phyloP scores from a whole-genome alignment of 2,113 vertebrate genomes.

The Otis tarda region DNA sequence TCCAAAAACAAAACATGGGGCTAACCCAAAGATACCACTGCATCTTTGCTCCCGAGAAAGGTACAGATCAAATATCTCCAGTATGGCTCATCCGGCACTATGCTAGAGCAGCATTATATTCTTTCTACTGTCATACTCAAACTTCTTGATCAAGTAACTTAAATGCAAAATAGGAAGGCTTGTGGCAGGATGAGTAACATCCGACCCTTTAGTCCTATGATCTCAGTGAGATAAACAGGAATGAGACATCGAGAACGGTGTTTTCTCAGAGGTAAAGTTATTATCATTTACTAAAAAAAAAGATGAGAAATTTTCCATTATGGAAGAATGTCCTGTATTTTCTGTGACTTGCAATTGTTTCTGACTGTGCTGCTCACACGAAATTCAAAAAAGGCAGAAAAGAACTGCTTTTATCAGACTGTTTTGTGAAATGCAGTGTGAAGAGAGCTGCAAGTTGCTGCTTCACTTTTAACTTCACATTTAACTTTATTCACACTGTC shows the following conservation, averaged over 20 bases:
- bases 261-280: background rate
- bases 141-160: background rate
- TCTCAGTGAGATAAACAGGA: background rate
- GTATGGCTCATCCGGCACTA: background rate
- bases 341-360: background rate
- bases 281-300: background rate
- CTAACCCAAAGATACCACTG: background rate
- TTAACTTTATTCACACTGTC: background rate
- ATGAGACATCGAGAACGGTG: background rate
- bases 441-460: background rate
- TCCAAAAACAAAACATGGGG: background rate
- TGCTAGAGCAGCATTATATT: background rate
- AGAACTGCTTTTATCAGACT: background rate
- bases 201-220: background rate
- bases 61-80: background rate
- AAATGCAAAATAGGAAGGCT: background rate
- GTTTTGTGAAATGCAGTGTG: background rate
- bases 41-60: background rate
- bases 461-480: background rate
- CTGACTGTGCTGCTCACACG: background rate
- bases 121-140: background rate
- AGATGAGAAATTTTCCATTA: background rate
- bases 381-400: background rate
- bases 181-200: background rate
- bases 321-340: background rate